Percentiles rank a stretch among this genome's conserved stretches.
phyloP scores from a whole-genome alignment of 2,797 vertebrate genomes.

The Bovichtus variegatus region DNA sequence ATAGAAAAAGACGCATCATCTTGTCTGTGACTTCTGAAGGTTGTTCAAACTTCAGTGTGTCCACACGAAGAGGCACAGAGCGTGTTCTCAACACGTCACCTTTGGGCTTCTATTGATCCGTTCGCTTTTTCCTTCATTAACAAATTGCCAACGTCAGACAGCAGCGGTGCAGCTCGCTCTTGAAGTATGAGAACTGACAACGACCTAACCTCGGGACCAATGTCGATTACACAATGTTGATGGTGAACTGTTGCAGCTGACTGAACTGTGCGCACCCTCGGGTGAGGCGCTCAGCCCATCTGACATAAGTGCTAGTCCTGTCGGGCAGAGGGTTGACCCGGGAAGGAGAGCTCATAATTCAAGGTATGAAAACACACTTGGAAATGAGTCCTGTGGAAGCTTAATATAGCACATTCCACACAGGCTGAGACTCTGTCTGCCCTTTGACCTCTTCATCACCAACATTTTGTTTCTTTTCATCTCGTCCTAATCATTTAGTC shows the following conservation, averaged over 20 bases:
- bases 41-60: conserved; percentile 28
- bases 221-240: conserved; percentile 49
- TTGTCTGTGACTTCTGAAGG: conserved; percentile 61
- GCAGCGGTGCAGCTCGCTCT: conserved; percentile 19
- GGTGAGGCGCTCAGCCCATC: conserved; percentile 39
- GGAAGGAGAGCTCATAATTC: conserved; percentile 55
- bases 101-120: conserved; percentile 62
- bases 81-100: conserved; percentile 47
- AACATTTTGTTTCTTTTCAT: too few relatives aligned
- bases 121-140: conserved; percentile 62
- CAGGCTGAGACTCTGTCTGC: conserved; percentile 4
- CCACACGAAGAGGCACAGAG: conserved; percentile 15
- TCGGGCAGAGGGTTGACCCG: conserved; percentile 38
- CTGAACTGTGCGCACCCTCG: conserved; percentile 33
- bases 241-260: conserved; percentile 54
- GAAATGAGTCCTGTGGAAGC: conserved; percentile 30
- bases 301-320: conserved; percentile 45
- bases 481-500: too few relatives aligned
- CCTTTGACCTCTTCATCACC: conserved; percentile 36
- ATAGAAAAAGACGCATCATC: conserved; percentile 19
- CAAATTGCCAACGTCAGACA: conserved; percentile 46
- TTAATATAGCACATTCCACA: conserved; percentile 41
- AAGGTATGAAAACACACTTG: conserved; percentile 56
- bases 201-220: conserved; percentile 54
- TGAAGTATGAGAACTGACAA: conserved; percentile 64